Evolutionary conservation across 2,113 vertebrate genomes (phyloP).

Genomic region (Mobula birostris): DNA sequence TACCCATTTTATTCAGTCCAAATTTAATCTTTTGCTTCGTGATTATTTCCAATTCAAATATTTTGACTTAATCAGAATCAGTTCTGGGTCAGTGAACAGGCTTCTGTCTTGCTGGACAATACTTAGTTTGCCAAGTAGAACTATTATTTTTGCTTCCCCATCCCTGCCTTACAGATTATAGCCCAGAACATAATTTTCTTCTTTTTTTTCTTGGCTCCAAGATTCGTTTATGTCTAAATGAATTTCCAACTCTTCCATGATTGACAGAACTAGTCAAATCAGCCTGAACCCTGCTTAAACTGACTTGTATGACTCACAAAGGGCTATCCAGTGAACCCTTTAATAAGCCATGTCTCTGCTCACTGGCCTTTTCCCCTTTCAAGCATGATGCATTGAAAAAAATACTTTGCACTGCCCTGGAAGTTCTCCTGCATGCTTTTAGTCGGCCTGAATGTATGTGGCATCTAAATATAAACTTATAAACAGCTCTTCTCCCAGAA

Average conservation of each 20-base stretch:
- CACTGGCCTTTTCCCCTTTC: neutral
- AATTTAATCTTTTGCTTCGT: neutral
- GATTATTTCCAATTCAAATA: neutral
- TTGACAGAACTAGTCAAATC: neutral
- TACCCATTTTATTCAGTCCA: neutral
- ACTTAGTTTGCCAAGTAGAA: neutral
- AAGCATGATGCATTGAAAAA: neutral
- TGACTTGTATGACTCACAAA: neutral
- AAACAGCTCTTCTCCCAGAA: neutral
- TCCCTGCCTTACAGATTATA: neutral
- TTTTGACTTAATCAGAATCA: neutral
- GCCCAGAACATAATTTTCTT: neutral
- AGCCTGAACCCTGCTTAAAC: neutral
- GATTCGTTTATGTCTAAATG: neutral
- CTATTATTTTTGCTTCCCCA: conserved; percentile 7
- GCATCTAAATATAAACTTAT: neutral
- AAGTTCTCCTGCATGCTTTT: neutral
- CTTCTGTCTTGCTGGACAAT: neutral
- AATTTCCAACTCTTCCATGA: neutral
- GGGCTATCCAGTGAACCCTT: neutral
- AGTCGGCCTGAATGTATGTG: neutral
- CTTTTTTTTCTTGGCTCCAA: neutral
- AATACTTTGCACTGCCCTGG: neutral
- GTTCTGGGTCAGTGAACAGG: neutral
- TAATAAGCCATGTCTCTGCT: neutral